Evolutionary conservation across 1,140 invertebrate genomes (phyloP).

Genomic region (Agrypnia vestita): DNA sequence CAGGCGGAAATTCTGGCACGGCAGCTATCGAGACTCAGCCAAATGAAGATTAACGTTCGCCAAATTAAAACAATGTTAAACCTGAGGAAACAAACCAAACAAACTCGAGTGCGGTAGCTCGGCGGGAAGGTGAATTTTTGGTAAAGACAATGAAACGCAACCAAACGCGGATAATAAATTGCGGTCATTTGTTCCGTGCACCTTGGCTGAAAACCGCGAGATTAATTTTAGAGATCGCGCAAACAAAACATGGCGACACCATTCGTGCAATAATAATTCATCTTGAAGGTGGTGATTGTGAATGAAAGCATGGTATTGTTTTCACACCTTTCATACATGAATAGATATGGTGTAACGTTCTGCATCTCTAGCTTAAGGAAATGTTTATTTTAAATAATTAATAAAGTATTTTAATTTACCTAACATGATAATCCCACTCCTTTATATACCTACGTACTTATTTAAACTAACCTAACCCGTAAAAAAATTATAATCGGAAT

Average conservation of each 20-base stretch:
- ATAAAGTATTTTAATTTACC: too few species aligned
- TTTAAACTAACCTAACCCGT: too few species aligned
- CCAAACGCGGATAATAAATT: constrained; percentile 43
- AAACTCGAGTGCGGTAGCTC: constrained; percentile 25
- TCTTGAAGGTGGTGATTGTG: too few species aligned
- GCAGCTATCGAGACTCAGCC: constrained; percentile 24
- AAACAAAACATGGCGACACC: constrained; percentile 15
- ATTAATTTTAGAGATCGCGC: constrained; percentile 32
- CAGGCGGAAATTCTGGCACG: not conserved
- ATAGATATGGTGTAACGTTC: too few species aligned
- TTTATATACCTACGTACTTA: too few species aligned
- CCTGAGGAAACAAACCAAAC: constrained; percentile 37
- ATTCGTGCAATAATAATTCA: too few species aligned
- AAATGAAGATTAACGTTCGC: constrained; percentile 47
- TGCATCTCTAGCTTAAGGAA: too few species aligned
- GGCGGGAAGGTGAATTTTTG: constrained; percentile 1
- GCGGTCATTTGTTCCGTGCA: constrained; percentile 37
- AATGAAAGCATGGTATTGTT: too few species aligned
- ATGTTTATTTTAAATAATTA: too few species aligned
- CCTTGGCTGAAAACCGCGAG: constrained; percentile 19
- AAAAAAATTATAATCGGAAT: too few species aligned
- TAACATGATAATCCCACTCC: too few species aligned
- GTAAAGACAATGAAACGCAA: constrained; percentile 41
- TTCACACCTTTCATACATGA: too few species aligned
- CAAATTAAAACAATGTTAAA: constrained; percentile 34